Conservation (phyloP, 2,113 vertebrate genomes). For the Isichthys henryi region DNA sequence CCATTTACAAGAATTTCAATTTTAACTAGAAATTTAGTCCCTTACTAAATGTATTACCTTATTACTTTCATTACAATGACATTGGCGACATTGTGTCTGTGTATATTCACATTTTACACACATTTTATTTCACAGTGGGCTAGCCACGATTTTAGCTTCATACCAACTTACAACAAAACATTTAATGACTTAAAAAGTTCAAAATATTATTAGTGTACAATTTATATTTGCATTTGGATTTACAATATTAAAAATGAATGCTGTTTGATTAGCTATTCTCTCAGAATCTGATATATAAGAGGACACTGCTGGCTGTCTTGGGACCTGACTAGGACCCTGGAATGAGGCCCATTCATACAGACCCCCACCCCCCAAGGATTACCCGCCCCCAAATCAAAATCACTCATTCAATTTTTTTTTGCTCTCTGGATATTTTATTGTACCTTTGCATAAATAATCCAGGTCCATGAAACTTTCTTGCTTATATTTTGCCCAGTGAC, state of each 20-base stretch:
- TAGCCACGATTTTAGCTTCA: neutral
- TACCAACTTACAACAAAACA: neutral
- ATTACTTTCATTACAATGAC: neutral
- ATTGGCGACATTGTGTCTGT: neutral
- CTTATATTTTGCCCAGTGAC: neutral
- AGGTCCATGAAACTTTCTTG: neutral
- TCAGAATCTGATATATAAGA: neutral
- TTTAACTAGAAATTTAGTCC: neutral
- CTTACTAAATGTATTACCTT: neutral
- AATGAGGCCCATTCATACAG: neutral
- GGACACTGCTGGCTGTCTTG: neutral
- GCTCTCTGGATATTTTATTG: neutral
- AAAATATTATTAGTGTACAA: neutral
- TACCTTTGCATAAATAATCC: neutral
- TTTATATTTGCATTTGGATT: neutral
- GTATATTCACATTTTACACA: neutral
- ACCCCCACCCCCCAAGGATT: neutral
- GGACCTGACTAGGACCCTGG: neutral
- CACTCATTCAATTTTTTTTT: neutral
- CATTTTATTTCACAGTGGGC: neutral
- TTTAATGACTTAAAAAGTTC: neutral
- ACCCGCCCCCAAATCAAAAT: neutral
- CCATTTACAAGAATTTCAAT: neutral
- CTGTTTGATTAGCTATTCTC: neutral
- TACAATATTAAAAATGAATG: neutral